These are phyloP conservation scores for Thecocarcelia acutangulata DNA, from an alignment of 2,888 invertebrate species.

Conservation along the genomic window DNA sequence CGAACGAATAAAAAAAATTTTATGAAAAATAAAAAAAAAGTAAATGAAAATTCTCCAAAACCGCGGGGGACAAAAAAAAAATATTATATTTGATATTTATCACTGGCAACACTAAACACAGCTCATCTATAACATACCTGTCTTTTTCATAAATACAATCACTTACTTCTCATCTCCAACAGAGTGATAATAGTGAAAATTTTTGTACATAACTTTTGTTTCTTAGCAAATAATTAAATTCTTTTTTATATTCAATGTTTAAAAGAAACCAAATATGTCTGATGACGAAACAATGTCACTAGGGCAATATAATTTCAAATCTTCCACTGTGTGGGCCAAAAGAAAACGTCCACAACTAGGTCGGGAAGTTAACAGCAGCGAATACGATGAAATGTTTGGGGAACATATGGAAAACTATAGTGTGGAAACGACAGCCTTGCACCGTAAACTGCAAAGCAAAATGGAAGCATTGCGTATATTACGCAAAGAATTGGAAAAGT, in stretches of 20 bases:
- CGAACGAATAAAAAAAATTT: no score
- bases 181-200: slow-evolving; percentile 47
- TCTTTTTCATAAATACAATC: slow-evolving; percentile 2
- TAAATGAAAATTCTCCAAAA: no score
- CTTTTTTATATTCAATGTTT: slow-evolving; percentile 44
- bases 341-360: slow-evolving; percentile 51
- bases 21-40: no score
- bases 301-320: slow-evolving; percentile 62
- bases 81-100: not conserved
- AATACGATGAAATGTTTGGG: slow-evolving; percentile 78
- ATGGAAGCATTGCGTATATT: slow-evolving; percentile 90
- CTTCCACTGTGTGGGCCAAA: slow-evolving; percentile 49
- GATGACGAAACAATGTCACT: slow-evolving; percentile 65
- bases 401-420: slow-evolving; percentile 82
- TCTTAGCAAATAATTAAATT: slow-evolving; percentile 10
- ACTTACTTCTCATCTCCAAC: slow-evolving; percentile 47
- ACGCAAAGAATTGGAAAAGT: slow-evolving; percentile 89
- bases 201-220: slow-evolving; percentile 51
- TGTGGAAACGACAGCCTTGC: slow-evolving; percentile 83
- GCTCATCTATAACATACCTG: not conserved
- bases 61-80: no score
- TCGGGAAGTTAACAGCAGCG: slow-evolving; percentile 59
- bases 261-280: slow-evolving; percentile 64
- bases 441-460: slow-evolving; percentile 90
- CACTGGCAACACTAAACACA: slow-evolving; percentile 23